Conservation (phyloP, 2,888 invertebrate species). For the Sipunculus nudus region DNA sequence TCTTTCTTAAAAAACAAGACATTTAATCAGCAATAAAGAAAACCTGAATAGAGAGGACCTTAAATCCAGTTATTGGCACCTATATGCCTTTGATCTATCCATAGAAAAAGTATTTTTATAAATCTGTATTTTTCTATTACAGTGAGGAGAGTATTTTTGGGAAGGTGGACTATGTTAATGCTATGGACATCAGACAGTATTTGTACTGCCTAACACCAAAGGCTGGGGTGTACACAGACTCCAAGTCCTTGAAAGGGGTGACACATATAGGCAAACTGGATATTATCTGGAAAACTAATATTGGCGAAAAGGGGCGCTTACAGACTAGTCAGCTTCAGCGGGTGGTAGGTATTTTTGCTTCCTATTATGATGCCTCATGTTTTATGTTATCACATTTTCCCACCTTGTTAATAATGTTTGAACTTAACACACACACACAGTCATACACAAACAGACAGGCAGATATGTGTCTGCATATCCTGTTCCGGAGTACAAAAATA, state of each 20-base stretch:
- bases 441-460: too few species aligned
- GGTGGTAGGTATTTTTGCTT: conserved; percentile 73
- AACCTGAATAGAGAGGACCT: too few species aligned
- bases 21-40: too few species aligned
- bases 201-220: conserved; percentile 90
- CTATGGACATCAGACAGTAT: conserved; percentile 92
- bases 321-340: conserved; percentile 95
- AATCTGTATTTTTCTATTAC: conserved; percentile 13
- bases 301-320: conserved; percentile 94
- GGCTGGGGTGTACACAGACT: conserved; percentile 78
- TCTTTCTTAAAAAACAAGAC: too few species aligned
- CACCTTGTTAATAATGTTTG: too few species aligned
- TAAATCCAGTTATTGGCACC: too few species aligned
- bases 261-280: conserved; percentile 87
- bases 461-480: too few species aligned
- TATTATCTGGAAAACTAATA: conserved; percentile 96
- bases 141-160: conserved; percentile 63
- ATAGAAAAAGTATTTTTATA: too few species aligned
- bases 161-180: conserved; percentile 74
- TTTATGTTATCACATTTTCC: too few species aligned
- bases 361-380: not conserved
- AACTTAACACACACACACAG: too few species aligned
- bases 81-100: too few species aligned
- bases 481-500: too few species aligned
- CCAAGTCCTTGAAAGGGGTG: conserved; percentile 76